A percentile compares a stretch with the other conserved stretches of the same genome.
Evolutionary conservation across 2,113 vertebrate genomes (phyloP).

Genomic region (Puma concolor): DNA sequence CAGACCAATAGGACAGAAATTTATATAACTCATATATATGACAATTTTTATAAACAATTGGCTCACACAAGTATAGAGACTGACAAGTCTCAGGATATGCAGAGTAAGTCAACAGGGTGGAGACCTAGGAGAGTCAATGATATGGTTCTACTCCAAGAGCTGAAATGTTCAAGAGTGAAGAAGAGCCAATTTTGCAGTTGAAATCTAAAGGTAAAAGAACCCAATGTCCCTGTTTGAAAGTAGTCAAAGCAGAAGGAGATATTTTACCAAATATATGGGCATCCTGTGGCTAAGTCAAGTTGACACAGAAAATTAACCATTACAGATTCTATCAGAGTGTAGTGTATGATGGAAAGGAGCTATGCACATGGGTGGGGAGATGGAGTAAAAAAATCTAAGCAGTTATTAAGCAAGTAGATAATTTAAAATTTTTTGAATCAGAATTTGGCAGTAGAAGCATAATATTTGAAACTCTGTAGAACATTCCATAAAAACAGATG

Average conservation of each 20-base stretch:
- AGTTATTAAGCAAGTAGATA: neutral
- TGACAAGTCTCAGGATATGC: neutral
- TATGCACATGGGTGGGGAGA: neutral
- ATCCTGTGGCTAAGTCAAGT: neutral
- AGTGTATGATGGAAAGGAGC: neutral
- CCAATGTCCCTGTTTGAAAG: neutral
- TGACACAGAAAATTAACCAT: neutral
- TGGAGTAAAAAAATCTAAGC: neutral
- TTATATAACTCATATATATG: neutral
- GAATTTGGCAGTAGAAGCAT: neutral
- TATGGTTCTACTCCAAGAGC: neutral
- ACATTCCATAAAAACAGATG: neutral
- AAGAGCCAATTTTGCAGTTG: neutral
- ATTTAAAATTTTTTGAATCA: neutral
- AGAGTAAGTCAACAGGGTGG: neutral
- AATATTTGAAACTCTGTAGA: neutral
- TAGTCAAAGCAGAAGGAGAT: neutral
- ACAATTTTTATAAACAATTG: neutral
- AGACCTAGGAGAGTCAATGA: neutral
- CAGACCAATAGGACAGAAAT: neutral
- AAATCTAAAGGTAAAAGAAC: neutral
- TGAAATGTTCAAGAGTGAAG: neutral
- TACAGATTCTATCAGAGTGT: neutral
- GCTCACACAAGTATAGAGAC: neutral
- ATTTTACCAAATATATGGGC: neutral